These are phyloP conservation scores for Channallabes apus DNA, from an alignment of 2,797 vertebrate genomes.

Conservation along the genomic window DNA sequence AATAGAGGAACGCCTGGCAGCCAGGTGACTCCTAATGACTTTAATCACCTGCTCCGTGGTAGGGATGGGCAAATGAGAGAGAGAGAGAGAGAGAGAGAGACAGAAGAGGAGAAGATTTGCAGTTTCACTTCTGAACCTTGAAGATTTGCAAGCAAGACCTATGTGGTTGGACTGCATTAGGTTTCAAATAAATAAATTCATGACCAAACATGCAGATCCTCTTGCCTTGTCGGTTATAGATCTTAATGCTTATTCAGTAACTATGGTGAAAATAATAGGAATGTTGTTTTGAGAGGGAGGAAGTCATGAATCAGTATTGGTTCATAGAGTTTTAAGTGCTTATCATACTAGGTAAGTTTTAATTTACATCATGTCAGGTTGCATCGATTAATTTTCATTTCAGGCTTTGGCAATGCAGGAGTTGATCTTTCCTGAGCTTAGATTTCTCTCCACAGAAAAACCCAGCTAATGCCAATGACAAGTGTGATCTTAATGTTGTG, in stretches of 20 bases:
- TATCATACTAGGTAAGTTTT: neutral
- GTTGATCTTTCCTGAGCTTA: slow-evolving; percentile 51
- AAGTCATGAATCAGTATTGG: neutral
- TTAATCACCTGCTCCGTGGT: slow-evolving; percentile 59
- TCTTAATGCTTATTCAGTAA: neutral
- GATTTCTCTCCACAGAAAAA: slow-evolving; percentile 35
- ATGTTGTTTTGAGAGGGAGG: neutral
- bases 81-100: slow-evolving; percentile 15
- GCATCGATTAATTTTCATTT: slow-evolving; percentile 11
- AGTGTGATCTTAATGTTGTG: slow-evolving; percentile 60
- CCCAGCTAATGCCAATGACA: slow-evolving; percentile 40
- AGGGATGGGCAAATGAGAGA: slow-evolving; percentile 18
- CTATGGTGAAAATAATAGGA: neutral
- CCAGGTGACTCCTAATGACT: slow-evolving; percentile 60
- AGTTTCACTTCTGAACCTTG: neutral
- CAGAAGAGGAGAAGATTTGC: neutral
- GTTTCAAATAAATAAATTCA: neutral
- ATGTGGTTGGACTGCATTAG: neutral
- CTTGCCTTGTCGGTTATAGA: neutral
- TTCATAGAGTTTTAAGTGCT: neutral
- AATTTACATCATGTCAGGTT: slow-evolving; percentile 4
- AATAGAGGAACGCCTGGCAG: slow-evolving; percentile 53
- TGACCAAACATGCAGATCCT: neutral
- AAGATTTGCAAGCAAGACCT: neutral
- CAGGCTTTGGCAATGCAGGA: slow-evolving; percentile 30